phyloP scores from a whole-genome alignment of 1,140 invertebrate genomes.

The Paraescarpia echinospica region DNA sequence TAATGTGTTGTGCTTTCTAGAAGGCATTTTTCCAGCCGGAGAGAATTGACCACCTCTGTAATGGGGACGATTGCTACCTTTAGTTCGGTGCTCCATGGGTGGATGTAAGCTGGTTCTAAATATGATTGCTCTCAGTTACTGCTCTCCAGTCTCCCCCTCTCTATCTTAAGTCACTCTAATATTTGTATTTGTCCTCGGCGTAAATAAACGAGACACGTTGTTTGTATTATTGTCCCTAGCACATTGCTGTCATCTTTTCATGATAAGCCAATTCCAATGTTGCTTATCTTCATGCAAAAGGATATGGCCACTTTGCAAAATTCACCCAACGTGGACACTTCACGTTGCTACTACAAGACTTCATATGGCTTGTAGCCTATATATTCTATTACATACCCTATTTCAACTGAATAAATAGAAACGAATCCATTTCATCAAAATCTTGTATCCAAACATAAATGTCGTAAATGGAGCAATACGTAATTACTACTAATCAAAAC shows the following conservation, averaged over 20 bases:
- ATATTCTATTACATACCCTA: neutral
- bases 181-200: neutral
- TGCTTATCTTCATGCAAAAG: neutral
- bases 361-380: neutral
- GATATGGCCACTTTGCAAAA: too few relatives aligned
- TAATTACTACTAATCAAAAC: neutral
- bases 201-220: neutral
- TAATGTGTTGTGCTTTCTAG: too few relatives aligned
- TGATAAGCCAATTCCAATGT: neutral
- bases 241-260: neutral
- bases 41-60: too few relatives aligned
- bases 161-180: too few relatives aligned
- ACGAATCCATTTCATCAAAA: neutral
- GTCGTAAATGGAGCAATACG: neutral
- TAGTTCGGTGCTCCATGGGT: too few relatives aligned
- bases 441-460: neutral
- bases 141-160: too few relatives aligned
- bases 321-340: neutral
- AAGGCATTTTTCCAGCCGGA: too few relatives aligned
- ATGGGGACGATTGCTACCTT: too few relatives aligned
- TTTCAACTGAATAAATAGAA: neutral
- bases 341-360: neutral
- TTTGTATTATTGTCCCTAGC: neutral
- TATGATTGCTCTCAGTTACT: too few relatives aligned
- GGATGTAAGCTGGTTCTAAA: too few relatives aligned